Base-by-base conservation (phyloP, 2,888 invertebrate genomes). In the Tricholauxania praeusta region DNA sequence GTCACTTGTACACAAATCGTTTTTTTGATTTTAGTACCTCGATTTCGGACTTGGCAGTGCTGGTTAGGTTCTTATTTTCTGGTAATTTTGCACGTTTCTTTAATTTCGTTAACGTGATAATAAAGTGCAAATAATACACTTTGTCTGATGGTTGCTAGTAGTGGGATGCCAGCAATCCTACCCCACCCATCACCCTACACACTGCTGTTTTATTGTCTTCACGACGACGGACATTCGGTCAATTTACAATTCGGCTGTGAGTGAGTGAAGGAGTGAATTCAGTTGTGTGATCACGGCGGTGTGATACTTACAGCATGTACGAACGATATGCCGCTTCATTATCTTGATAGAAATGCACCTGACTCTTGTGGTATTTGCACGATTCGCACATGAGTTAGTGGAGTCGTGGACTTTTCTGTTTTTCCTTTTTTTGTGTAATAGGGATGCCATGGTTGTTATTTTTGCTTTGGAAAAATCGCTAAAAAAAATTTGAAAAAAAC, bases 41-140 rank as follows among this genome's bases (percentile, higher is more conserved):
- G 32, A 14, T 39, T 39, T 7, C 48, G n/a, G 51, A 22, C 8
- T 59, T 15, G 17, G 59, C 14, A 39, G 15, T 39, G 67, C 66
- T 71, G 72, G 62, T 69, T 74, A 32, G 63, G 73, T 71, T 49
- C 62, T 67, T 73, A 65, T 70, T 73, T 73, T 64, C 73, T 67
- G 32, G 74, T 72, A 65, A 73, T 68, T 71, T 67, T 82, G 82
- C 82, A 82, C 82, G 82, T 84, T 84, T 82, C 80, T 78, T 80
- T 84, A 82, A 83, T 83, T 84, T 84, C 79, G 81, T 82, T 85
- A 86, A 86, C 84, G 85, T 84, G 86, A 85, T 86, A 86, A 86
- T 86, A 86, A 86, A 86, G 86, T 86, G 86, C 86, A 86, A 86
- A 86, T 86, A 86, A 86, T 84, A 86, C 85, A 84, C 81, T 80